Evolutionary conservation across 1,140 invertebrate species (phyloP).

Genomic region (Drosophila repletoides): DNA sequence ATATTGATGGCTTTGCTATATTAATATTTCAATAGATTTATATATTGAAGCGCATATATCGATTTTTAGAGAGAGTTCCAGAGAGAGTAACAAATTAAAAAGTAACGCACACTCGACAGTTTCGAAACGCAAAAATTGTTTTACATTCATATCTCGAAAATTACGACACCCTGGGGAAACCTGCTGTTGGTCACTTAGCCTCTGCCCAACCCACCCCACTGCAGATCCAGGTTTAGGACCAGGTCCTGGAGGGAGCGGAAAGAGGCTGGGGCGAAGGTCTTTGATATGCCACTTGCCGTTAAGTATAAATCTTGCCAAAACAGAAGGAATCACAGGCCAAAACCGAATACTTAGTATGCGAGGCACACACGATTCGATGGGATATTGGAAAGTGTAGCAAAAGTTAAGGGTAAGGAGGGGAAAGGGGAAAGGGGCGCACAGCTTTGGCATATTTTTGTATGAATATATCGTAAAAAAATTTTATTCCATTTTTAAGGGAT

Average conservation of each 20-base stretch:
- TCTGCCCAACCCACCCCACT: neutral
- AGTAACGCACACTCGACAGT: slow-evolving; percentile 56
- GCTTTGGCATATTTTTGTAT: no score
- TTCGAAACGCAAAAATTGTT: slow-evolving; percentile 58
- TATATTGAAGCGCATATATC: slow-evolving; percentile 16
- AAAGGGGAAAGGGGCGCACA: no score
- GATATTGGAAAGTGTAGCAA: slow-evolving; percentile 40
- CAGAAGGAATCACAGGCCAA: slow-evolving; percentile 53
- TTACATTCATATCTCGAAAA: slow-evolving; percentile 77
- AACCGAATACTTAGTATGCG: slow-evolving; percentile 55
- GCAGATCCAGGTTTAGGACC: neutral
- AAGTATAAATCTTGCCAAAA: slow-evolving; percentile 62
- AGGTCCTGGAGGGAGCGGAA: neutral
- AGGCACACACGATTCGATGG: slow-evolving; percentile 45
- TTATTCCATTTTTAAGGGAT: slow-evolving; percentile 54
- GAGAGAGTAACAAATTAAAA: slow-evolving; percentile 65
- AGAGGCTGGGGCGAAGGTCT: neutral
- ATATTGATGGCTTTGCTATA: no score
- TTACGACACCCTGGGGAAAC: slow-evolving; percentile 72
- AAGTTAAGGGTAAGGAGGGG: slow-evolving; percentile 3
- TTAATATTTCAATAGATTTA: neutral
- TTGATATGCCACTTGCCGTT: slow-evolving; percentile 33
- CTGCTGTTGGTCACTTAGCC: slow-evolving; percentile 61
- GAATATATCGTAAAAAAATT: slow-evolving; percentile 50
- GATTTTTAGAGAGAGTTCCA: slow-evolving; percentile 23